These are phyloP conservation scores for Heliconius cydno DNA, from an alignment of 2,888 invertebrate species.

Conservation along the genomic window DNA sequence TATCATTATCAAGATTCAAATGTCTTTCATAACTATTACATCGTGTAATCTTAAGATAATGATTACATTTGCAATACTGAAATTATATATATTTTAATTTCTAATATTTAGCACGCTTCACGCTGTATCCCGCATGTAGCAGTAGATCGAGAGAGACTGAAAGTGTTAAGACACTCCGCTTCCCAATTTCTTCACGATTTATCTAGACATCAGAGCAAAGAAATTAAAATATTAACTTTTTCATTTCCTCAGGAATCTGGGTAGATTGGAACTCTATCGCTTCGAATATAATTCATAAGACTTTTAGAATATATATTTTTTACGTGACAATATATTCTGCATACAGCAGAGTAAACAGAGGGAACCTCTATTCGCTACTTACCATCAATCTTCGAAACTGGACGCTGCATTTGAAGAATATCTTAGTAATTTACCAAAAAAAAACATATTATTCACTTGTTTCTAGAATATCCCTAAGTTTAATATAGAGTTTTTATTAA, in stretches of 20 bases:
- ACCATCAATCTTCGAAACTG: too few relatives aligned
- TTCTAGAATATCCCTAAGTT: neutral
- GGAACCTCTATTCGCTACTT: too few relatives aligned
- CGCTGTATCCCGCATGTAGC: neutral
- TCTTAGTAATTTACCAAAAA: neutral
- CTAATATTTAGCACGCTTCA: neutral
- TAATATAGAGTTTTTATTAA: neutral
- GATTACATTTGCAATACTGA: neutral
- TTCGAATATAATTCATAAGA: too few relatives aligned
- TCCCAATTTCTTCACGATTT: neutral
- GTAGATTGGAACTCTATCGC: too few relatives aligned
- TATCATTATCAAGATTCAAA: slow-evolving; percentile 29
- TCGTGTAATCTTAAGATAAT: slow-evolving; percentile 26
- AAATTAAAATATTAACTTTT: too few relatives aligned
- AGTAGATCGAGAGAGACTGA: too few relatives aligned
- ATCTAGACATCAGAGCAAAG: too few relatives aligned
- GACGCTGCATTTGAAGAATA: too few relatives aligned
- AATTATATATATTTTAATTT: neutral
- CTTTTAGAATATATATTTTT: too few relatives aligned
- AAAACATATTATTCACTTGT: neutral
- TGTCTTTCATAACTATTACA: slow-evolving; percentile 35
- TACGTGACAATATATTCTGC: too few relatives aligned
- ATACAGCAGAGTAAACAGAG: too few relatives aligned
- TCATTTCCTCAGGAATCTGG: too few relatives aligned
- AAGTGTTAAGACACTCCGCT: neutral